These are phyloP conservation scores for Dasypus novemcinctus DNA, from an alignment of 2,113 vertebrate species.

Conservation along the genomic window DNA sequence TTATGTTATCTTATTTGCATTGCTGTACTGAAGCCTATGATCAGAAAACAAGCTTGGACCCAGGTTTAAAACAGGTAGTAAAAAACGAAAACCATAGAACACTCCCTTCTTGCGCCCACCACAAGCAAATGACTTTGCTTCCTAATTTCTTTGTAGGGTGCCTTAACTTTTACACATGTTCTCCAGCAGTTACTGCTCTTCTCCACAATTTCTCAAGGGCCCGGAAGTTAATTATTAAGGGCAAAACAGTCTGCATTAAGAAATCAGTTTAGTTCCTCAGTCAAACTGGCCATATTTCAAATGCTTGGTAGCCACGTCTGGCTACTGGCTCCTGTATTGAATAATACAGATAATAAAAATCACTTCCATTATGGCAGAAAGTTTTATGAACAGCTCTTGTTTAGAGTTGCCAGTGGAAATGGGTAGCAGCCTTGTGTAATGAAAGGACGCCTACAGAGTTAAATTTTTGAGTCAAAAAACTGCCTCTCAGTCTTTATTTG, in stretches of 20 bases:
- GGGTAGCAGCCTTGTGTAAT: not conserved
- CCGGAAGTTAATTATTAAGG: conserved; percentile 17
- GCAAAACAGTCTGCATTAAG: not conserved
- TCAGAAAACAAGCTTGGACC: not conserved
- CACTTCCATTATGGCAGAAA: not conserved
- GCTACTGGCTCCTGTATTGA: not conserved
- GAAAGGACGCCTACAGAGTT: not conserved
- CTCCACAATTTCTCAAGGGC: not conserved
- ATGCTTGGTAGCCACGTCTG: not conserved
- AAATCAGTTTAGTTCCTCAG: not conserved
- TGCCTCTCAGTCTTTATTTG: not conserved
- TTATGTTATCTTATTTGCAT: not conserved
- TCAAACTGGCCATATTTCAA: not conserved
- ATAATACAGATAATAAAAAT: not conserved
- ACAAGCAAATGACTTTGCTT: not conserved
- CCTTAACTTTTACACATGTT: not conserved
- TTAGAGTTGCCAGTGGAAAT: not conserved
- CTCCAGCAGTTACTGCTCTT: not conserved
- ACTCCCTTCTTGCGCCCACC: not conserved
- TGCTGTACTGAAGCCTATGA: not conserved
- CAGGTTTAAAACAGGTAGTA: not conserved
- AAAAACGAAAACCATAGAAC: not conserved
- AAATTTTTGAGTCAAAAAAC: not conserved
- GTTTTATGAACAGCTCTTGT: not conserved
- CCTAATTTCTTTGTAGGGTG: not conserved